These are phyloP conservation scores for Busseola fusca DNA, from an alignment of 2,888 invertebrate genomes.

Conservation along the genomic window DNA sequence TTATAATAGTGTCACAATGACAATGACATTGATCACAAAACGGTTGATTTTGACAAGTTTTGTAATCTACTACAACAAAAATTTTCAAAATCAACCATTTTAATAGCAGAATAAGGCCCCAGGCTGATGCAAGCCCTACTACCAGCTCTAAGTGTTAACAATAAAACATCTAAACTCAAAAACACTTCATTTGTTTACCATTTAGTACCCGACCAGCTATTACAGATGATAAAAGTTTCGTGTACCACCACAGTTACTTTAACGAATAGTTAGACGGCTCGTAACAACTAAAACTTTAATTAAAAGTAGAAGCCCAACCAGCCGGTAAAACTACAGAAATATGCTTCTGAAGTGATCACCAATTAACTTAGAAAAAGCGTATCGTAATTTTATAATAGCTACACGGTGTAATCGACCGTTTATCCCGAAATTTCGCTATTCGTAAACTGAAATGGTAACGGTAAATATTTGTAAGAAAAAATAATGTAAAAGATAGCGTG, in stretches of 20 bases:
- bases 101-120: too few species aligned
- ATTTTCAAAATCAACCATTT: too few species aligned
- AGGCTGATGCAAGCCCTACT: background rate
- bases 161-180: conserved; percentile 40
- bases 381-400: conserved; percentile 70
- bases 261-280: conserved; percentile 59
- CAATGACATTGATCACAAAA: too few species aligned
- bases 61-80: too few species aligned
- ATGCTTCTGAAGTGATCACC: conserved; percentile 84
- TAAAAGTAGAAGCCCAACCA: conserved; percentile 77
- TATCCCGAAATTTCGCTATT: conserved; percentile 72
- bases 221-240: conserved; percentile 63
- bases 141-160: conserved; percentile 23
- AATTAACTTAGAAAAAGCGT: conserved; percentile 83
- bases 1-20: too few species aligned
- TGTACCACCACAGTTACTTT: conserved; percentile 66
- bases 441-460: conserved; percentile 70
- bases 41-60: too few species aligned
- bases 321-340: conserved; percentile 64
- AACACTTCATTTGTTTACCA: conserved; percentile 61
- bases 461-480: conserved; percentile 75
- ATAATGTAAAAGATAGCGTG: conserved; percentile 68
- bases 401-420: conserved; percentile 64
- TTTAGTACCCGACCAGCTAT: conserved; percentile 52
- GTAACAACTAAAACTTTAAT: conserved; percentile 70